These are phyloP conservation scores for Temnothorax unifasciatus DNA, from an alignment of 2,888 invertebrate genomes.

Conservation along the genomic window DNA sequence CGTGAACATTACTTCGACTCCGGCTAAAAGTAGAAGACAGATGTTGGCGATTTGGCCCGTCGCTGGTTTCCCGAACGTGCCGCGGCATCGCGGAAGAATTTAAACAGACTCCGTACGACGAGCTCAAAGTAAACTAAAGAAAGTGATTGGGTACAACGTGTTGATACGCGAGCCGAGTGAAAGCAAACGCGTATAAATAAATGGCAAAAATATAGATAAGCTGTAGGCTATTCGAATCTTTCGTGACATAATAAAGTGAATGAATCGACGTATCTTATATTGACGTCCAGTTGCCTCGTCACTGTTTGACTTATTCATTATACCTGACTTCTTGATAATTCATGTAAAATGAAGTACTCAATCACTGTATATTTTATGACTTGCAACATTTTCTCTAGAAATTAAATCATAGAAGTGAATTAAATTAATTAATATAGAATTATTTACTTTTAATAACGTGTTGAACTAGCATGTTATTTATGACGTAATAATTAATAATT, in stretches of 20 bases:
- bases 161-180: slow-evolving; percentile 18
- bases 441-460: neutral
- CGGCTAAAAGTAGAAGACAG: neutral
- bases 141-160: slow-evolving; percentile 33
- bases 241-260: neutral
- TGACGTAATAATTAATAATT: slow-evolving; percentile 10
- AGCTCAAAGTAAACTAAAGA: slow-evolving; percentile 39
- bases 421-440: slow-evolving; percentile 9
- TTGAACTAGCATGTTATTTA: neutral
- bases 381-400: neutral
- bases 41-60: neutral
- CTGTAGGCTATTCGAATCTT: neutral
- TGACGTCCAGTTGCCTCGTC: neutral
- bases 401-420: neutral
- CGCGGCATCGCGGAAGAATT: neutral
- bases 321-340: neutral
- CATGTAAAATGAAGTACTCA: neutral
- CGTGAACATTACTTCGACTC: neutral
- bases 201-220: neutral
- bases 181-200: slow-evolving; percentile 36
- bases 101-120: neutral
- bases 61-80: neutral
- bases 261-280: neutral
- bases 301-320: neutral
- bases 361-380: neutral